Percentiles rank a stretch among this genome's conserved stretches.
Evolutionary conservation across 2,888 invertebrate species (phyloP).

Genomic region (Anodontia alba): DNA sequence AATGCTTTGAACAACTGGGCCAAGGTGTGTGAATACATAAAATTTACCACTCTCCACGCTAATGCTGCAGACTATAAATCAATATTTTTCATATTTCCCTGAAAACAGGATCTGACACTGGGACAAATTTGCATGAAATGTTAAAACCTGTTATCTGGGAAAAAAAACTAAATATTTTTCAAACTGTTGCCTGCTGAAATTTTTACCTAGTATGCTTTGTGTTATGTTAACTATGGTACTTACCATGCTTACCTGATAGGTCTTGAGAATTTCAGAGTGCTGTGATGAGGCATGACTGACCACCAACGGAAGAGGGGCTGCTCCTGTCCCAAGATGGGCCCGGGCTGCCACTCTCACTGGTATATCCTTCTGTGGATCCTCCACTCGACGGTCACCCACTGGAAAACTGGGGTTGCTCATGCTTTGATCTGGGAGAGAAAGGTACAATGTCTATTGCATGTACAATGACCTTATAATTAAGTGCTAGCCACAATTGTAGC

Average conservation of each 20-base stretch:
- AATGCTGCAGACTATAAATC: too few relatives aligned
- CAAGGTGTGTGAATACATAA: too few relatives aligned
- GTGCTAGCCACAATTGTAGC: neutral
- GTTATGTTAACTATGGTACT: too few relatives aligned
- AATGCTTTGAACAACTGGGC: too few relatives aligned
- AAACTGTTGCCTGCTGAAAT: too few relatives aligned
- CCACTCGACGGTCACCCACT: constrained; percentile 36
- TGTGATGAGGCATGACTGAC: neutral
- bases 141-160: too few relatives aligned
- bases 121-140: too few relatives aligned
- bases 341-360: constrained; percentile 38
- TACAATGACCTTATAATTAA: neutral
- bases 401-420: constrained; percentile 55
- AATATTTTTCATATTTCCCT: too few relatives aligned
- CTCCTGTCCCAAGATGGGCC: constrained; percentile 16
- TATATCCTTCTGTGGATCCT: constrained; percentile 46
- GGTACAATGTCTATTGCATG: neutral
- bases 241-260: constrained; percentile 18
- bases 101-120: too few relatives aligned
- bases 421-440: constrained; percentile 31
- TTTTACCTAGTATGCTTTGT: too few relatives aligned
- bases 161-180: too few relatives aligned
- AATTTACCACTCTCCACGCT: too few relatives aligned
- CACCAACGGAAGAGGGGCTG: neutral
- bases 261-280: neutral